phyloP scores from a whole-genome alignment of 2,888 invertebrate genomes.

The Lithophane ornitopus region DNA sequence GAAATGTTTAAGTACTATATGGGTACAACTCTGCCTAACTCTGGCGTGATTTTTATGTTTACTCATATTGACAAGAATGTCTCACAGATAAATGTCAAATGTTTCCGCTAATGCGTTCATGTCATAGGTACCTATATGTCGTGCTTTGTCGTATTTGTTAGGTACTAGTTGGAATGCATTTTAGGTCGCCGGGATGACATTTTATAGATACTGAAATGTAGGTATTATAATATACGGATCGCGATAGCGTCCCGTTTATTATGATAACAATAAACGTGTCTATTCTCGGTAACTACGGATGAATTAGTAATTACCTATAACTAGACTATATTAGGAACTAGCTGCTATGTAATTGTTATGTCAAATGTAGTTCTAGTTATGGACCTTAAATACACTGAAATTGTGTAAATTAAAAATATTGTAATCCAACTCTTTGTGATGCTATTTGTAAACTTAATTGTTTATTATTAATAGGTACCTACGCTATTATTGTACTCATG shows the following conservation, averaged over 20 bases:
- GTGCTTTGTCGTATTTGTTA: background rate
- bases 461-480: conserved; percentile 1
- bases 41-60: background rate
- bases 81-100: conserved; percentile 11
- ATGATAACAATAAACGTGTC: conserved; percentile 19
- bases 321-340: conserved; percentile 4
- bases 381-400: conserved; percentile 8
- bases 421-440: conserved; percentile 10
- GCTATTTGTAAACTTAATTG: conserved; percentile 19
- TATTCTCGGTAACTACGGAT: conserved; percentile 9
- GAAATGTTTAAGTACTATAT: background rate
- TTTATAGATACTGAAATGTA: background rate
- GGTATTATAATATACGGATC: background rate
- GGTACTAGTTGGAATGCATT: background rate
- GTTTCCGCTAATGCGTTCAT: background rate
- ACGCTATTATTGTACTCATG: conserved; percentile 1
- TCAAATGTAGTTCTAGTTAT: background rate
- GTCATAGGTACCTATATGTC: background rate
- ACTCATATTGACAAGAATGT: background rate
- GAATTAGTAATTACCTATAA: background rate
- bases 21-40: background rate
- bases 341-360: conserved; percentile 24
- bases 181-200: background rate
- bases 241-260: conserved; percentile 4
- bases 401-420: conserved; percentile 20